Base-by-base conservation (phyloP, 1,140 invertebrate species). In the Zaprionus nigranus region DNA sequence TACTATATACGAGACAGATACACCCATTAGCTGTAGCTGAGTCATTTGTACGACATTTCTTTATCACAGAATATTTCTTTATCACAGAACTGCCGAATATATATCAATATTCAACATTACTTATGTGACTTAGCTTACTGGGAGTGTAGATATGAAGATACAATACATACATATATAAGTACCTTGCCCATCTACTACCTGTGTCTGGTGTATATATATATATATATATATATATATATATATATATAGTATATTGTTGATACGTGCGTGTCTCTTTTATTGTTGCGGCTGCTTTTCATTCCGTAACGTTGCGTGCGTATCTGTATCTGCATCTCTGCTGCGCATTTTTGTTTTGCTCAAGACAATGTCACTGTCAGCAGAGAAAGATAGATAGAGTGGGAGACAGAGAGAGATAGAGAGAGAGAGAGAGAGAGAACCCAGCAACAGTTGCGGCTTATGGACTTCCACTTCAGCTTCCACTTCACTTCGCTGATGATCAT, bases 301-400 rank as follows among this genome's bases (percentile, higher is more conserved):
- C 30, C 66, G 57, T 75, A 62, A 75, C 38, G 51, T 62, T 69
- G 59, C 66, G 59, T 70, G 66, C 53, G 30, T 58, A 67, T 43
- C 40, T 43, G 58, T 38, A 61, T 62, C 53, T 74, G 22, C 24
- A 36, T 24, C 34, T 46, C 38, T 13, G 46, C 46, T 13, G 20
- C 46, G 46, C 20, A 61, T 46, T 60, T 24, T 17, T 9, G 22
- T 13, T 30, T 30, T 57, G 26, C 22, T 15, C 13, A 63, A 70
- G 72, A 70, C 72, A 75, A 75, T 75, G 72, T 75, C 72, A 75
- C 58, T 75, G 72, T 34, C 72, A 58, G 72, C 56, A 53, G 24
- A 22, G 17, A 22, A 17, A 34, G 5, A 46, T 15, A 34, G 24
- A 28, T 2, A 56, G 24, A 34, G 15, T 11, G 17, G 3, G 15